Percentiles rank a stretch among this genome's conserved stretches.
phyloP scores from a whole-genome alignment of 2,888 invertebrate species.

The Drosophila greeni region DNA sequence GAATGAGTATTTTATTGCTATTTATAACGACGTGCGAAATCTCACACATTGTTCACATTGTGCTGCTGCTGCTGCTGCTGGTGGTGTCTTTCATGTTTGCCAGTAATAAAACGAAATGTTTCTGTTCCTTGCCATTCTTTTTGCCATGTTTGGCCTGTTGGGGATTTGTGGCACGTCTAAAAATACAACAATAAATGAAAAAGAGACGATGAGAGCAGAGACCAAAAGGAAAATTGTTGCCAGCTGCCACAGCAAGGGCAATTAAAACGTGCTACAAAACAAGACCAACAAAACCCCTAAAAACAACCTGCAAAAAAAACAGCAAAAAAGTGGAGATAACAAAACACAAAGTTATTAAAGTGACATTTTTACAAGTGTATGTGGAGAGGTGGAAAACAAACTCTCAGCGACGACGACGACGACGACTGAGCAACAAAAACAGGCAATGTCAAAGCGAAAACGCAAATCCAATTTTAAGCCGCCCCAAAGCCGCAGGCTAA shows the following conservation, averaged over 20 bases:
- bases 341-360: slow-evolving; percentile 66
- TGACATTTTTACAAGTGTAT: slow-evolving; percentile 67
- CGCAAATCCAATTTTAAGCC: slow-evolving; percentile 72
- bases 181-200: slow-evolving; percentile 45
- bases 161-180: slow-evolving; percentile 50
- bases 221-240: slow-evolving; percentile 31
- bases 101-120: slow-evolving; percentile 63
- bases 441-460: slow-evolving; percentile 56
- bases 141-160: slow-evolving; percentile 28
- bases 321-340: slow-evolving; percentile 21
- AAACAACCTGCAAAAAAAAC: slow-evolving; percentile 11
- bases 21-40: slow-evolving; percentile 70
- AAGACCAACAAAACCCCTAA: slow-evolving; percentile 25
- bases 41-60: slow-evolving; percentile 60
- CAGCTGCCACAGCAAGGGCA: slow-evolving; percentile 63
- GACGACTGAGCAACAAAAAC: slow-evolving; percentile 24
- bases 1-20: slow-evolving; percentile 53
- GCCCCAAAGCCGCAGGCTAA: slow-evolving; percentile 64
- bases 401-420: slow-evolving; percentile 21
- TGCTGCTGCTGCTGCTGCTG: not conserved
- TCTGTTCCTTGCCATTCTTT: slow-evolving; percentile 46
- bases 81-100: slow-evolving; percentile 57
- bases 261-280: slow-evolving; percentile 58
- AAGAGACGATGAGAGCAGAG: slow-evolving; percentile 14
- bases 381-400: slow-evolving; percentile 27